Evolutionary conservation across 2,113 vertebrate genomes (phyloP).

Genomic region (Siphamia tubifer): DNA sequence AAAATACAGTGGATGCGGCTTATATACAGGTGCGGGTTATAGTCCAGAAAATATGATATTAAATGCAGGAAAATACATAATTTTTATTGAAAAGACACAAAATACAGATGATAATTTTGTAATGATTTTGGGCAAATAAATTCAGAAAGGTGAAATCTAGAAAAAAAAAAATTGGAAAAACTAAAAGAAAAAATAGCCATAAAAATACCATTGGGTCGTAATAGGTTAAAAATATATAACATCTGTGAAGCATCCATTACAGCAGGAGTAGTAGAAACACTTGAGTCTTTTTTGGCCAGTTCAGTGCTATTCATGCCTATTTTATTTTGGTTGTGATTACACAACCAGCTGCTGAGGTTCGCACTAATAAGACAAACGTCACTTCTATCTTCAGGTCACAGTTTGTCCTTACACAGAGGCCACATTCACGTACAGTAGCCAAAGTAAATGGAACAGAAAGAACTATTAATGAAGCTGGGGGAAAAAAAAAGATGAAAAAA

Average conservation of each 20-base stretch:
- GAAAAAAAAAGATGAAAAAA: conserved; percentile 22
- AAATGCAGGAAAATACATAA: too few relatives aligned
- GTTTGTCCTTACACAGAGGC: not conserved
- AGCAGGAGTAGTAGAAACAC: not conserved
- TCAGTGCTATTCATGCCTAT: not conserved
- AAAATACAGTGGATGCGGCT: too few relatives aligned
- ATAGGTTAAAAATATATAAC: not conserved
- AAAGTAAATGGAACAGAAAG: conserved; percentile 51
- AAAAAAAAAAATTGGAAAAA: too few relatives aligned
- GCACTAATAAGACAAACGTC: conserved; percentile 9
- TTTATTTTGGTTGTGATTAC: conserved; percentile 22
- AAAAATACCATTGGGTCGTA: too few relatives aligned
- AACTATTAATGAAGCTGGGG: conserved; percentile 21
- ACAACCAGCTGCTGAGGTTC: not conserved
- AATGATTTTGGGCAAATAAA: too few relatives aligned
- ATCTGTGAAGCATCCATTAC: not conserved
- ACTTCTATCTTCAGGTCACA: conserved; percentile 8
- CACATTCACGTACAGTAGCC: conserved; percentile 23
- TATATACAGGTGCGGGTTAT: too few relatives aligned
- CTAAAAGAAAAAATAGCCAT: too few relatives aligned
- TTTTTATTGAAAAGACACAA: too few relatives aligned
- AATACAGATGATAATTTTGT: too few relatives aligned
- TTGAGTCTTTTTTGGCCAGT: not conserved
- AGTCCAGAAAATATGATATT: too few relatives aligned
- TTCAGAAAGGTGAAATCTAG: too few relatives aligned